Percentiles rank a stretch among this genome's conserved stretches.
Evolutionary conservation across 2,113 vertebrate species (phyloP).

Genomic region (Onychostruthus taczanowskii): DNA sequence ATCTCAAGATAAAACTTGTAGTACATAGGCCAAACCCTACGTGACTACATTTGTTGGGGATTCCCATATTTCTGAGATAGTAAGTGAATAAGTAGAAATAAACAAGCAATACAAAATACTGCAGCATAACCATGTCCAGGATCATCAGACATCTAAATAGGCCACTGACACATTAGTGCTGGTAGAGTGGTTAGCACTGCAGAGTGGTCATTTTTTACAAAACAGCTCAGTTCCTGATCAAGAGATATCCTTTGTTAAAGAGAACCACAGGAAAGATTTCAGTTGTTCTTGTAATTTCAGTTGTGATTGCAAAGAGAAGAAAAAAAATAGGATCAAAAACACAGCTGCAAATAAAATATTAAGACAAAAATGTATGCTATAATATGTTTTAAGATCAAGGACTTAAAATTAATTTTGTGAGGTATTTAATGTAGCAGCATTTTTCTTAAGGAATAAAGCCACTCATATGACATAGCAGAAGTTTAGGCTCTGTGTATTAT

Average conservation of each 20-base stretch:
- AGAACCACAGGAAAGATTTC: background rate
- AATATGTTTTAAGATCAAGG: background rate
- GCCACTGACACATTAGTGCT: background rate
- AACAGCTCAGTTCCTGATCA: background rate
- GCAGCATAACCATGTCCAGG: background rate
- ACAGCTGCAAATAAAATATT: background rate
- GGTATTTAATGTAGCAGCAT: background rate
- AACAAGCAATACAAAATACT: background rate
- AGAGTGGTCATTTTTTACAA: background rate
- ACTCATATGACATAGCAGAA: background rate
- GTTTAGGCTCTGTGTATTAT: background rate
- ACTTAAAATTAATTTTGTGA: background rate
- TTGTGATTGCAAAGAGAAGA: background rate
- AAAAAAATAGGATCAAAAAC: background rate
- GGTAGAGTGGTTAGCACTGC: background rate
- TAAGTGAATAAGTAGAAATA: background rate
- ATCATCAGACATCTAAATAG: background rate
- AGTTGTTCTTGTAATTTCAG: background rate
- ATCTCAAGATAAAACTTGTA: background rate
- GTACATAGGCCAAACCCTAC: background rate
- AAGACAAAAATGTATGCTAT: background rate
- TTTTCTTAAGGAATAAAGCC: background rate
- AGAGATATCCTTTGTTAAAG: background rate
- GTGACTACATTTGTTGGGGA: background rate
- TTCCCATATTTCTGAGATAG: background rate